Evolutionary conservation across 2,797 vertebrate genomes (phyloP), one percentile per base, ranked within the genome.

Genomic region (Hemibagrus guttatus): DNA sequence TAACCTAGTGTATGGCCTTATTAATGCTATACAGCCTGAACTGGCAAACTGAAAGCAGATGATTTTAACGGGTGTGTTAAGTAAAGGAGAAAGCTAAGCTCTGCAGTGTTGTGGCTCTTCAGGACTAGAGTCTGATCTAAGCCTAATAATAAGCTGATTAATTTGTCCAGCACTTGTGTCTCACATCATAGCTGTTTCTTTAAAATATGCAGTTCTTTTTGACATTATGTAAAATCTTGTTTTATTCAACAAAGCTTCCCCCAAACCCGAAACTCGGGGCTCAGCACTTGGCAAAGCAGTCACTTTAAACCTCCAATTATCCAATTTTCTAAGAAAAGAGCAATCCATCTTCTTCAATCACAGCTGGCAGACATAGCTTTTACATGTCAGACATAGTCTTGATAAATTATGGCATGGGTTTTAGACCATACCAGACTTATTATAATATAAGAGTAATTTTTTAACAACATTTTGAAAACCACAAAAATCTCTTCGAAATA

Each of bases 321-420:
- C 75, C 86, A 84, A 90, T 87, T 89, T 84, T 83, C 87, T 52
- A 72, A 31, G 59, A 54, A 84, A 88, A 83, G 74, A 63, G 90
- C 63, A 89, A 91, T 92, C 87, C 84, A 90, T 92, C 87, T 90
- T 89, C 83, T 21, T 84, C 86, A 72, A 52, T 86, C 87, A 87
- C 86, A 88, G 87, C 69, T 90, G 89, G 87, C 88, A 88, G 87
- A 87, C 87, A 39, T 52, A 52, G 81, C 74, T 72, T 87, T 81
- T 28, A 58, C 59, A 71, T n/a, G 66, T 86, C 78, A 39, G 12
- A 59, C 28, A 59, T 7, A 79, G 54, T 79, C 76, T 39, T 79
- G 54, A 79, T 39, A 35, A 59, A 79, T 79, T 79, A 59, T 79
- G 54, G 76, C 19, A 39, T 23, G 19, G 28, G 28, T 56, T 78